Evolutionary conservation across 2,113 vertebrate genomes (phyloP).

Genomic region (Xenus cinereus): DNA sequence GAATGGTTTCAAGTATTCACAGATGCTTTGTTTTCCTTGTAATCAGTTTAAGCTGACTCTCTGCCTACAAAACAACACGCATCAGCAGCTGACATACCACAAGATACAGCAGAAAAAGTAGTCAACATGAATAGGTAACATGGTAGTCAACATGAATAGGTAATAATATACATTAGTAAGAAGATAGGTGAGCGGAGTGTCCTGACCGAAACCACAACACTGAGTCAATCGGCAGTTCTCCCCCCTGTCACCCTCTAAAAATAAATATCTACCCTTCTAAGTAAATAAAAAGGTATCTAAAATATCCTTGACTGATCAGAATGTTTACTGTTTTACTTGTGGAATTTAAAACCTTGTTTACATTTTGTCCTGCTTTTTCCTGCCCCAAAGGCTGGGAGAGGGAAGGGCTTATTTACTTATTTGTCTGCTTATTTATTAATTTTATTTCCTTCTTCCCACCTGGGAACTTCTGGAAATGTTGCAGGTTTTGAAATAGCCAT

Average conservation of each 20-base stretch:
- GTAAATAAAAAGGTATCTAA: neutral
- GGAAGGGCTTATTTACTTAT: neutral
- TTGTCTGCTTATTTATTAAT: neutral
- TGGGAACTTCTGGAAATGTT: neutral
- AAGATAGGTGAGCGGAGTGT: neutral
- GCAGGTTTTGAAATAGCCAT: neutral
- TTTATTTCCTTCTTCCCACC: neutral
- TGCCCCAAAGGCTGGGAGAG: neutral
- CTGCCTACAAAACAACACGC: neutral
- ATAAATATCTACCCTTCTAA: neutral
- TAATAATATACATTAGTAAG: neutral
- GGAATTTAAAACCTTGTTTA: neutral
- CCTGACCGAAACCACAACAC: neutral
- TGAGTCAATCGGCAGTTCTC: neutral
- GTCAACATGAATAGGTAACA: neutral
- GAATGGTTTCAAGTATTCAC: conserved; percentile 5
- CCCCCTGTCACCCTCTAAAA: neutral
- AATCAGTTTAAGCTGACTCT: neutral
- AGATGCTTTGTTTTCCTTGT: neutral
- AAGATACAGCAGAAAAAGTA: neutral
- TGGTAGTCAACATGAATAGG: neutral
- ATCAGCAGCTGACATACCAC: neutral
- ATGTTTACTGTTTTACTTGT: neutral
- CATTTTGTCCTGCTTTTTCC: neutral
- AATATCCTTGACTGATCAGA: neutral